Evolutionary conservation across 2,113 vertebrate genomes (phyloP), one percentile per base, ranked within the genome.

Genomic region (Mobula hypostoma): DNA sequence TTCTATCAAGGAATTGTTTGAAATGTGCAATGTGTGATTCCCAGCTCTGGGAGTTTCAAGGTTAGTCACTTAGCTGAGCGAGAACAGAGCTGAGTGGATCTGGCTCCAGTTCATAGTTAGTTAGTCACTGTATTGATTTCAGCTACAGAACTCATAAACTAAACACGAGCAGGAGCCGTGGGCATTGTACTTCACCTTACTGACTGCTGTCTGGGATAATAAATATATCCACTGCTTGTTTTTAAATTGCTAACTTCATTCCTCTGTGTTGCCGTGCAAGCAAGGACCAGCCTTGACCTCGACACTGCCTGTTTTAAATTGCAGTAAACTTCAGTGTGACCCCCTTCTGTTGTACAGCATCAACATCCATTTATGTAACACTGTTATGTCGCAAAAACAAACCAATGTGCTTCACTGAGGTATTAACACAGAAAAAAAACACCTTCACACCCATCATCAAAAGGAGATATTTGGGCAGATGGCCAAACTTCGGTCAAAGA

Each of bases 71-170:
- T 72, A 1, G 21, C 68, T 48, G 32, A 72, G 66, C 24, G 72
- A n/a, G 66, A 90, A 9, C 90, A 72, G 24, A 72, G 68, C n/a
- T 0, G 21, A 14, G 7, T 48, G 90, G 1, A 27, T 27, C 68
- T 92, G 68, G 90, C 68, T 72, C 17, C 68, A 9, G 90, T 74
- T 93, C 32, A 72, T 11, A 72, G 90, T 68, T 93, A 74, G 68
- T 93, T 93, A 93, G 32, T 36, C 66, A 48, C 68, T 48, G 90
- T 11, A 93, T 93, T 48, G 90, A 93, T 74, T 93, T 93, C 90
- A 24, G 72, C 66, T 93, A 24, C 68, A 48, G 90, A 48, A 72
- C 90, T 72, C 90, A 74, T 74, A 21, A 93, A 91, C 14, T 36
- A 68, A 72, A 48, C 32, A 74, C 68, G 48, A 66, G 61, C 90